These are phyloP conservation scores for Mythimna impura DNA, from an alignment of 2,888 invertebrate genomes.

Conservation along the genomic window DNA sequence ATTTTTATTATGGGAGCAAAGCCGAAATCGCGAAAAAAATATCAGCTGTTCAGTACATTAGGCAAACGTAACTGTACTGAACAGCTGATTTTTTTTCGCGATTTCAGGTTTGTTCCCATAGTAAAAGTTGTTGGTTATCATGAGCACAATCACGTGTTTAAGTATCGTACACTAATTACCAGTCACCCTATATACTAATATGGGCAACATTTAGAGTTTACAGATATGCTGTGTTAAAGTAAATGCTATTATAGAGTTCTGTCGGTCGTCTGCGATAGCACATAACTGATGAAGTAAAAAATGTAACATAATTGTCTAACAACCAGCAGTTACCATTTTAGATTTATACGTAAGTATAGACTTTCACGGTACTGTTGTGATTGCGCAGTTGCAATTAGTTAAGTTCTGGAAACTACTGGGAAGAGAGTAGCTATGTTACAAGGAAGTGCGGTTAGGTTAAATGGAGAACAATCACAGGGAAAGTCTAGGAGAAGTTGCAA, in stretches of 20 bases:
- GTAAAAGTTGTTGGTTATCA: no score
- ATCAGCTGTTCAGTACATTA: no score
- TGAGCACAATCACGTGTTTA: no score
- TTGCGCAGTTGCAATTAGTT: constrained; percentile 27
- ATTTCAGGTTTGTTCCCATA: no score
- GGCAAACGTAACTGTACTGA: no score
- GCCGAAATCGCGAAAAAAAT: no score
- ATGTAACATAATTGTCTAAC: constrained; percentile 47
- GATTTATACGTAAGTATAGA: constrained; percentile 48
- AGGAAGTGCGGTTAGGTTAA: constrained; percentile 1
- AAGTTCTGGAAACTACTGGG: constrained; percentile 36
- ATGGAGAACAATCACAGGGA: constrained; percentile 10
- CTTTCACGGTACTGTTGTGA: constrained; percentile 49
- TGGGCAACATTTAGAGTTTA: no score
- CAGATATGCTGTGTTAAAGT: background rate
- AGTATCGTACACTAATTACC: no score
- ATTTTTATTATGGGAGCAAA: no score
- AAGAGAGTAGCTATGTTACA: constrained; percentile 8
- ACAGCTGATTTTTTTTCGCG: no score
- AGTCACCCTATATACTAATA: no score
- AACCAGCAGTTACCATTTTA: constrained; percentile 40
- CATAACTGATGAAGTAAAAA: constrained; percentile 38
- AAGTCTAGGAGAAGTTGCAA: background rate
- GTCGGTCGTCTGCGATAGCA: constrained; percentile 6
- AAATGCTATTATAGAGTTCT: background rate